Percentiles rank a stretch among this genome's conserved stretches.
phyloP scores from a whole-genome alignment of 2,888 invertebrate species.

The Kryphioiulus occultus region DNA sequence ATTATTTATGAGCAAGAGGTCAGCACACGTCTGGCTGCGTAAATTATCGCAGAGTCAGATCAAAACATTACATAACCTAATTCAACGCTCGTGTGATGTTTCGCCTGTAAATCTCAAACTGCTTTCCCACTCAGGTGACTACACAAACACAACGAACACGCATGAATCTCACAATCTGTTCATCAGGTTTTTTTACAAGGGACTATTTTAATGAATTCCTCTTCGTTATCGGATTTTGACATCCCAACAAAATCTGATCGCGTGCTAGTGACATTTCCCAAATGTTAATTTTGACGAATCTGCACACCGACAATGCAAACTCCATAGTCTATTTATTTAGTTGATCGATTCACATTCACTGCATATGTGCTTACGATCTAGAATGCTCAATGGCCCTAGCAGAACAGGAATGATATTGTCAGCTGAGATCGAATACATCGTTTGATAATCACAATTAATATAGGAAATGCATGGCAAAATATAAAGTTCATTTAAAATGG shows the following conservation, averaged over 20 bases:
- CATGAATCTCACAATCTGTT: not conserved
- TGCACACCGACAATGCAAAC: not conserved
- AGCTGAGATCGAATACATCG: not conserved
- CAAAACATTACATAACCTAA: slow-evolving; percentile 32
- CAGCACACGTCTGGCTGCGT: not conserved
- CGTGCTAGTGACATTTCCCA: slow-evolving; percentile 13
- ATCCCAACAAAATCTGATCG: not conserved
- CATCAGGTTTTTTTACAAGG: not conserved
- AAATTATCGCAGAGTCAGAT: not conserved
- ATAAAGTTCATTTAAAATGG: too few species aligned
- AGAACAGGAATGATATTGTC: not conserved
- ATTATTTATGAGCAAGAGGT: not conserved
- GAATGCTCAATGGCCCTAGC: not conserved
- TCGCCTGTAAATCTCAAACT: not conserved
- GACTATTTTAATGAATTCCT: slow-evolving; percentile 3
- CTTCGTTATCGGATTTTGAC: slow-evolving; percentile 19
- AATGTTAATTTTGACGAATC: not conserved
- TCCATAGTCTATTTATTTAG: not conserved
- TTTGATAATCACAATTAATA: too few species aligned
- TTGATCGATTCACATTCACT: not conserved
- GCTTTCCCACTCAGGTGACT: slow-evolving; percentile 20
- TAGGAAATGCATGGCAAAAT: too few species aligned
- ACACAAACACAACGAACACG: not conserved
- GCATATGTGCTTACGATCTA: not conserved
- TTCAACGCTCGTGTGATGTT: not conserved